Base-by-base conservation (phyloP, 2,888 invertebrate genomes). In the Serripes groenlandicus region DNA sequence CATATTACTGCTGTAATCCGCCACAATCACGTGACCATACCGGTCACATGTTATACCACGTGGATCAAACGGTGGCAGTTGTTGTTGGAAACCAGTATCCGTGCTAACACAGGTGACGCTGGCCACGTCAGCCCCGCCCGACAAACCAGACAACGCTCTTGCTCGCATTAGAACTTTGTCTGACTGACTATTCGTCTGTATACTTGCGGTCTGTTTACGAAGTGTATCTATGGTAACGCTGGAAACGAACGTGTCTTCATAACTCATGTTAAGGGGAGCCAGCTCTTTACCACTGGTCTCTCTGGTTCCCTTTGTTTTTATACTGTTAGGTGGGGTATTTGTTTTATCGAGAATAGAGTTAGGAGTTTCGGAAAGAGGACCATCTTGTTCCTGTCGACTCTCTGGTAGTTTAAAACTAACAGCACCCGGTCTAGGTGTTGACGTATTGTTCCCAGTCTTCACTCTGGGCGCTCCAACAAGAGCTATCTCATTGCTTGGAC, bases 21-120 rank as follows among this genome's bases (percentile, higher is more conserved):
- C 87, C 1, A 91, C 88, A 21, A 91, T 88, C 78, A 91, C 88
- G 35, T 90, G 88, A 52, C 91, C 91, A 72, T 87, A 90, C 30
- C 81, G 86, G 73, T 91, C 91, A 68, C 90, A 91, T 56, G 90
- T 88, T 68, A 91, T 85, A 11, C 91, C 91, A 54, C 89, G 87
- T 28, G 91, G 90, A 71, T 87, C 87, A 64, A 91, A 91, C 5
- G 82, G 78, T 35, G 82, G 81, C 56, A 84, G 60, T 21, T 75
- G 66, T 11, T 71, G 68, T 1, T 60, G 35, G 34, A 66, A 83
- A 11, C 75, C 78, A 28, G 66, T 58, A 23, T 75, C 79, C 0
- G 83, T 64, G 34, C 71, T 82, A 4, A 78, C 64, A 23, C 78
- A 78, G n/a, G 86, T 81, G 3, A 86, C 77, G 28, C 83, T 86